phyloP scores from a whole-genome alignment of 2,888 invertebrate species.

The Eupithecia subfuscata region DNA sequence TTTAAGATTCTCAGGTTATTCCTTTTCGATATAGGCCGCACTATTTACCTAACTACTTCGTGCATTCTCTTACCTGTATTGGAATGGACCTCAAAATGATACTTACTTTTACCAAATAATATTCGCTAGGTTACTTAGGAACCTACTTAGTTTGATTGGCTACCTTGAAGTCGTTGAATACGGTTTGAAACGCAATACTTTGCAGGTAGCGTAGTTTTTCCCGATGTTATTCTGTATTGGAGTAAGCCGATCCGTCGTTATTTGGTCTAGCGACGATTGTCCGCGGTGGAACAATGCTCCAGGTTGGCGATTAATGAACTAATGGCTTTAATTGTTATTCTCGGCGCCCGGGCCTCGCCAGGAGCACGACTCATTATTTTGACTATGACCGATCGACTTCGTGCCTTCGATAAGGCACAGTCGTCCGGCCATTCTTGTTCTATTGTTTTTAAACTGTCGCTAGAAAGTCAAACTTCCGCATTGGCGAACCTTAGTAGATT shows the following conservation, averaged over 20 bases:
- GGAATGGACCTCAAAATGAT: not conserved
- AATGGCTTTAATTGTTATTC: constrained; percentile 75
- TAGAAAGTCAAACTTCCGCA: constrained; percentile 66
- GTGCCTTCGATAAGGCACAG: constrained; percentile 78
- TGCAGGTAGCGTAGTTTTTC: constrained; percentile 62
- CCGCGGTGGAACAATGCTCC: constrained; percentile 74
- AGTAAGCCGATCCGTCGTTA: constrained; percentile 71
- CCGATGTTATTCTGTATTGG: constrained; percentile 60
- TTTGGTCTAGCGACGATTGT: constrained; percentile 82
- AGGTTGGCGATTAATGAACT: constrained; percentile 76
- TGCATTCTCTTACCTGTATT: constrained; percentile 35
- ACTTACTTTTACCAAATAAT: not conserved
- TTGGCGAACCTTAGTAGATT: constrained; percentile 27
- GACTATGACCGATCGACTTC: constrained; percentile 76
- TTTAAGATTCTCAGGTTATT: constrained; percentile 56
- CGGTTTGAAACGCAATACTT: constrained; percentile 63
- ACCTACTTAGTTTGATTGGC: not conserved
- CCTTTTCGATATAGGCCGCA: constrained; percentile 53
- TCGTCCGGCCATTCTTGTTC: constrained; percentile 58
- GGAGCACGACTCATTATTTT: constrained; percentile 73
- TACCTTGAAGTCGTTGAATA: constrained; percentile 45
- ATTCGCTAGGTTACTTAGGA: not conserved
- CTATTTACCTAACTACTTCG: constrained; percentile 52
- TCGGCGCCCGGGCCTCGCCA: constrained; percentile 47
- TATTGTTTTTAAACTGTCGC: constrained; percentile 69